Evolutionary conservation across 2,797 vertebrate genomes (phyloP).

Genomic region (Acipenser ruthenus): DNA sequence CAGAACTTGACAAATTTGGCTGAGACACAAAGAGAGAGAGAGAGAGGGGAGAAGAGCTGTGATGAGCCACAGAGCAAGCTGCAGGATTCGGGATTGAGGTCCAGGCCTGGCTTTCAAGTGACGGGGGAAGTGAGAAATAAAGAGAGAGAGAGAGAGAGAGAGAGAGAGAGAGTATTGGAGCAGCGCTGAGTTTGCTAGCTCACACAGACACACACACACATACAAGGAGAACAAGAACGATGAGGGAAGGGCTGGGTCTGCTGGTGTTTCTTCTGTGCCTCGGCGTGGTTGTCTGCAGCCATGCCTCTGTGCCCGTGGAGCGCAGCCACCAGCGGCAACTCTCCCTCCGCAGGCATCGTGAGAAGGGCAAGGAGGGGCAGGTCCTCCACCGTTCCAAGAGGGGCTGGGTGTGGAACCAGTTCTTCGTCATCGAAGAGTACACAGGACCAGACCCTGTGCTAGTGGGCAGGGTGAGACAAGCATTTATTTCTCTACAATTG

Average conservation of each 20-base stretch:
- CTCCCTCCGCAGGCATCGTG: slow-evolving; percentile 70
- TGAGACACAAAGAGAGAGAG: neutral
- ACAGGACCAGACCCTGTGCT: slow-evolving; percentile 92
- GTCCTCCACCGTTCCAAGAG: slow-evolving; percentile 92
- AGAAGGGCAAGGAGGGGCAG: slow-evolving; percentile 88
- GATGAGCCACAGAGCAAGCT: slow-evolving; percentile 41
- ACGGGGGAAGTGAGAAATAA: neutral
- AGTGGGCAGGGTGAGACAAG: slow-evolving; percentile 80
- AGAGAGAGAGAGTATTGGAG: too few species aligned
- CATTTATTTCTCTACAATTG: neutral
- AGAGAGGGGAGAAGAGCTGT: slow-evolving; percentile 18
- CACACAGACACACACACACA: slow-evolving; percentile 20
- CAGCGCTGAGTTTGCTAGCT: too few species aligned
- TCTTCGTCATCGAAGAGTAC: slow-evolving; percentile 98
- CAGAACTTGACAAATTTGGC: slow-evolving; percentile 26
- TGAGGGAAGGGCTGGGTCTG: slow-evolving; percentile 66
- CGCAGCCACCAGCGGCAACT: slow-evolving; percentile 47
- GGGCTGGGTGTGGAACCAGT: slow-evolving; percentile 99
- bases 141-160: too few species aligned
- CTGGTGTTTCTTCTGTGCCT: slow-evolving; percentile 70
- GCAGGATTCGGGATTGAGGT: slow-evolving; percentile 25
- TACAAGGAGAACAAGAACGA: slow-evolving; percentile 24
- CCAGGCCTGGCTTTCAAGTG: slow-evolving; percentile 10
- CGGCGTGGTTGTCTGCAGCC: slow-evolving; percentile 67
- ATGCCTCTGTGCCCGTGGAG: slow-evolving; percentile 37